phyloP scores from a whole-genome alignment of 2,797 vertebrate genomes.

The Limosa lapponica region DNA sequence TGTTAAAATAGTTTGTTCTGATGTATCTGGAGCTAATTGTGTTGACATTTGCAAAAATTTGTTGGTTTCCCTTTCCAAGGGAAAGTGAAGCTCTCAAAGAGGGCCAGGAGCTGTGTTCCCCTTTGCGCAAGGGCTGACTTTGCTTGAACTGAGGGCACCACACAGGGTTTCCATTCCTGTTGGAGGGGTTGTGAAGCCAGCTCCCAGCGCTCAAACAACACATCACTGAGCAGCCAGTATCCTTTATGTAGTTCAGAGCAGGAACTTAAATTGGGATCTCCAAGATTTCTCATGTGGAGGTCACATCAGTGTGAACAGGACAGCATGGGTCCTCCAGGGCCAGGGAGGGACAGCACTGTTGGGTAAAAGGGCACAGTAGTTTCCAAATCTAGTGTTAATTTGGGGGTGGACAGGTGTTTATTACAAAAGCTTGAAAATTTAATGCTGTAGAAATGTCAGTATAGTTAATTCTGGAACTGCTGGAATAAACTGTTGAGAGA shows the following conservation, averaged over 20 bases:
- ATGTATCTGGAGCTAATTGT: not conserved
- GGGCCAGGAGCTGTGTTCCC: accelerated
- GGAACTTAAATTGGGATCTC: not conserved
- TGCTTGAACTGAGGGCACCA: accelerated
- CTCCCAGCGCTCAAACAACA: not conserved
- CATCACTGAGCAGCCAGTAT: not conserved
- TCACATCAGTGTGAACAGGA: not conserved
- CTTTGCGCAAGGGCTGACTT: not conserved
- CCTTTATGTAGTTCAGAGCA: not conserved
- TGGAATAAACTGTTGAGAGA: not conserved
- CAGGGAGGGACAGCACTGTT: accelerated
- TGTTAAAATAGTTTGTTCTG: not conserved
- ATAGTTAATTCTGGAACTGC: not conserved
- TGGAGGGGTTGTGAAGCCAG: not conserved
- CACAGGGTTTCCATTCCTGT: not conserved
- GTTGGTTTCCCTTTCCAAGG: not conserved
- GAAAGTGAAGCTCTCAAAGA: not conserved
- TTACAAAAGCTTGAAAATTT: not conserved
- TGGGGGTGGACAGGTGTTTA: not conserved
- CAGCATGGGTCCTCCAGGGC: not conserved
- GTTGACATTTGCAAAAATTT: not conserved
- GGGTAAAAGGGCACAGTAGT: not conserved
- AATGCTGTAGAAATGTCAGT: not conserved
- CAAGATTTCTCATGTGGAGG: accelerated
- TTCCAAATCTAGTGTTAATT: not conserved